These are phyloP conservation scores for Diachasmimorpha longicaudata DNA, from an alignment of 1,140 invertebrate genomes.

Conservation along the genomic window DNA sequence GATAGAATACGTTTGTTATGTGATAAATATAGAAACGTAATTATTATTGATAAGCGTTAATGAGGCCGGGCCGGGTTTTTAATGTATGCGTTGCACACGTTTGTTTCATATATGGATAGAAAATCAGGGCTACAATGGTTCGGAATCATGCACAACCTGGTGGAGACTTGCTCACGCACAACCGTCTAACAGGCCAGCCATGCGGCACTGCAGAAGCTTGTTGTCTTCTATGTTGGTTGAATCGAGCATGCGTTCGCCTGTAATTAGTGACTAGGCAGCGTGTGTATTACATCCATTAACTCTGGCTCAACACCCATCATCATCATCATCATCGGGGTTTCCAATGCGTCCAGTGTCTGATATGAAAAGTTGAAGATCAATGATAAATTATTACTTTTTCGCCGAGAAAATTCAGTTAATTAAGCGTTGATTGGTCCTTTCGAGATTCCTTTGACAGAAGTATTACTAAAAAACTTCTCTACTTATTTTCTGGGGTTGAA, in stretches of 20 bases:
- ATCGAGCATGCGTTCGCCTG: background rate
- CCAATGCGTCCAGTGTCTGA: too few species aligned
- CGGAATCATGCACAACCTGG: background rate
- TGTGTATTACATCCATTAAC: background rate
- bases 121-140: background rate
- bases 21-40: conserved; percentile 52
- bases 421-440: too few species aligned
- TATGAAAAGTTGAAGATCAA: background rate
- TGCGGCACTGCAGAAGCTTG: background rate
- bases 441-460: too few species aligned
- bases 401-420: too few species aligned
- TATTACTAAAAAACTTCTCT: too few species aligned
- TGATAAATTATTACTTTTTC: background rate
- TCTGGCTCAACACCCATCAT: background rate
- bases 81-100: conserved; percentile 7
- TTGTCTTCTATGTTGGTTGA: background rate
- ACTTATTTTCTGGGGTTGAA: too few species aligned
- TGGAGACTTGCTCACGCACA: conserved; percentile 3
- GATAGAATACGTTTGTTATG: conserved; percentile 45
- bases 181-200: background rate
- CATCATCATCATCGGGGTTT: background rate
- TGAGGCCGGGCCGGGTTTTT: conserved; percentile 29
- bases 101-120: background rate
- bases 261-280: background rate
- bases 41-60: conserved; percentile 53